Percentiles rank a stretch among this genome's conserved stretches.
Evolutionary conservation across 2,113 vertebrate genomes (phyloP).

Genomic region (Tichodroma muraria): DNA sequence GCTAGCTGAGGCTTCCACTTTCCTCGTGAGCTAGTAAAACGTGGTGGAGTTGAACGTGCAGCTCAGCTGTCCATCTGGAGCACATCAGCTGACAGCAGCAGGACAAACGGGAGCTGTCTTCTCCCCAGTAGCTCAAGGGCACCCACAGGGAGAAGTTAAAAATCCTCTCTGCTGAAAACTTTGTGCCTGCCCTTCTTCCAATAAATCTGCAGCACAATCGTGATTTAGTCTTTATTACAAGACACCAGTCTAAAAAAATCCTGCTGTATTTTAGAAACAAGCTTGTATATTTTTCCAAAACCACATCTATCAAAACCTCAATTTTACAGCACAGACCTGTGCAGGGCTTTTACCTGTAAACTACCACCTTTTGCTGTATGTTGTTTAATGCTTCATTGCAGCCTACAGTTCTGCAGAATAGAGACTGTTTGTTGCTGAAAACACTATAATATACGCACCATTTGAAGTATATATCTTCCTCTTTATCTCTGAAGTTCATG

Average conservation of each 20-base stretch:
- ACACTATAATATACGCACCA: accelerated
- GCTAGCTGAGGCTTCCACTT: neutral
- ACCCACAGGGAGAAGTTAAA: neutral
- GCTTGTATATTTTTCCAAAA: neutral
- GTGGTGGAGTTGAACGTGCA: accelerated
- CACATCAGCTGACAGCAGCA: neutral
- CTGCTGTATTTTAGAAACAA: neutral
- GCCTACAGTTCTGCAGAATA: neutral
- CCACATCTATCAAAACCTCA: neutral
- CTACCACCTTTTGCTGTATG: neutral
- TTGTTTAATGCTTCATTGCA: neutral
- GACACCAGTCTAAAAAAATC: neutral
- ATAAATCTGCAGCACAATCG: neutral
- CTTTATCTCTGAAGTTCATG: neutral
- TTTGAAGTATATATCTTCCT: neutral
- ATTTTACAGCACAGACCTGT: neutral
- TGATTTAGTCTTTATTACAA: neutral
- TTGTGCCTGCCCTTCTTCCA: neutral
- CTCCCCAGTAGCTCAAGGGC: neutral
- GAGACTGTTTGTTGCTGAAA: neutral
- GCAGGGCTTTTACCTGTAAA: neutral
- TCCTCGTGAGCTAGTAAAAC: neutral
- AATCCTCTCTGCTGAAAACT: neutral
- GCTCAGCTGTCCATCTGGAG: neutral
- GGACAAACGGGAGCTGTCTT: neutral